These are phyloP conservation scores for Drosophila elegans DNA, from an alignment of 1,140 invertebrate species.

Conservation along the genomic window DNA sequence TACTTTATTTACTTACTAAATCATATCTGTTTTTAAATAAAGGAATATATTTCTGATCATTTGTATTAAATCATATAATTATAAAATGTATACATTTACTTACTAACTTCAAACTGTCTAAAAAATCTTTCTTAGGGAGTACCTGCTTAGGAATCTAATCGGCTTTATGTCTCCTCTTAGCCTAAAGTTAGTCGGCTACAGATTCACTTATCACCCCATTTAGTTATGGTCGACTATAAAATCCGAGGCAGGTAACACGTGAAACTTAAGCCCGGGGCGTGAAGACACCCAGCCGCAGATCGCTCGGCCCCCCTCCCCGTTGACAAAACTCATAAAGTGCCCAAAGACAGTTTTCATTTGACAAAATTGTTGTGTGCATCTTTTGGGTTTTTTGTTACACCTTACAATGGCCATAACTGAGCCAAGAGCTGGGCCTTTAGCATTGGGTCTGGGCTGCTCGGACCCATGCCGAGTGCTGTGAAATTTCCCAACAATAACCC, in stretches of 20 bases:
- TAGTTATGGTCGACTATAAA: conserved; percentile 36
- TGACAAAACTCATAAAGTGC: conserved; percentile 28
- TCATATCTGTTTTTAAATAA: not conserved
- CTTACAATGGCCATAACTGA: conserved; percentile 58
- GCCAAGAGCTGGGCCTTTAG: not conserved
- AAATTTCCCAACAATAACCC: conserved; percentile 76
- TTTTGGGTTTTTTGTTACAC: conserved; percentile 79
- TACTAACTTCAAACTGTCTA: no score
- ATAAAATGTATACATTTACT: no score
- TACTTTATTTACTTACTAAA: no score
- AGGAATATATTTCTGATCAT: not conserved
- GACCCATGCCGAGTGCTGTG: conserved; percentile 76
- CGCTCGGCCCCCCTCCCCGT: conserved; percentile 2
- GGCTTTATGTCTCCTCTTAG: not conserved
- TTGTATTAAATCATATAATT: no score
- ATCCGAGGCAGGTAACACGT: conserved; percentile 33
- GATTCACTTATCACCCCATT: conserved; percentile 45
- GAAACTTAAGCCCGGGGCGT: conserved; percentile 49
- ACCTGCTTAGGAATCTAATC: not conserved
- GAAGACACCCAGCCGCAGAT: conserved; percentile 53
- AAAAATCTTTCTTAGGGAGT: not conserved
- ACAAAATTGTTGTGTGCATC: conserved; percentile 71
- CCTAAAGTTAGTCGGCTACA: conserved; percentile 2
- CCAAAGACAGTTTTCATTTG: conserved; percentile 72
- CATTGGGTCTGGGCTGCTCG: not conserved